Base-by-base conservation (phyloP, 2,888 invertebrate species). In the Seira musarum region DNA sequence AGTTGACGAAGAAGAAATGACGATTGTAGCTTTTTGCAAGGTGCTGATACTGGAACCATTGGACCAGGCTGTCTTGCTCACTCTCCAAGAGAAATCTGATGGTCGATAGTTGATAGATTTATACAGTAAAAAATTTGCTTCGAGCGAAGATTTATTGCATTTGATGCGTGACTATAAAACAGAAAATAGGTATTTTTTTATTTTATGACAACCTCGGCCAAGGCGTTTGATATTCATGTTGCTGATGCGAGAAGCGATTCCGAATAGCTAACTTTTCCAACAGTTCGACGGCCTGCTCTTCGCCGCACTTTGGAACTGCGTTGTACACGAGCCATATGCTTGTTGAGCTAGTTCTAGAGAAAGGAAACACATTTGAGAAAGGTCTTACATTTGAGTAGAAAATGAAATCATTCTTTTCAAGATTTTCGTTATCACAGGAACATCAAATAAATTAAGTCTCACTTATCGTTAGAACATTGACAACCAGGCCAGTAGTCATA, bases 1-100 rank as follows among this genome's bases (percentile, higher is more conserved):
- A 92, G 88, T 93, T 92, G 17, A 92, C 88, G 87, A 92, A 93
- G 87, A 91, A 90, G 0, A 92, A 89, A 85, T 91, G 91, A 21
- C 91, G 89, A 87, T 93, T 92, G 87, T 92, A 92, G 86, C 91
- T 91, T 81, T 92, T 87, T 21, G 92, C 92, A 35, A 85, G 80
- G 76, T 87, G 87, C 53, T 87, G 87, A 71, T 87, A 87, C 66
- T 87, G 84, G 72, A 87, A 87, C 87, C 87, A 87, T 21, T 84
- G 83, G 2, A 87, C 87, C 8, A 87, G 72, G 64, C 83, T 87
- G 63, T 83, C 82, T 63, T 87, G 22, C 91, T 91, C 72, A 92
- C 88, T 81, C 89, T 88, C 87, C 90, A 91, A 91, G 91, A 88
- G 79, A 82, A 86, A 86, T 76, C 83, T 83, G 30, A 8, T 71